A percentile compares a stretch with the other conserved stretches of the same genome.
These are phyloP conservation scores for Halictus ligatus DNA, from an alignment of 2,888 invertebrate species.

Conservation along the genomic window DNA sequence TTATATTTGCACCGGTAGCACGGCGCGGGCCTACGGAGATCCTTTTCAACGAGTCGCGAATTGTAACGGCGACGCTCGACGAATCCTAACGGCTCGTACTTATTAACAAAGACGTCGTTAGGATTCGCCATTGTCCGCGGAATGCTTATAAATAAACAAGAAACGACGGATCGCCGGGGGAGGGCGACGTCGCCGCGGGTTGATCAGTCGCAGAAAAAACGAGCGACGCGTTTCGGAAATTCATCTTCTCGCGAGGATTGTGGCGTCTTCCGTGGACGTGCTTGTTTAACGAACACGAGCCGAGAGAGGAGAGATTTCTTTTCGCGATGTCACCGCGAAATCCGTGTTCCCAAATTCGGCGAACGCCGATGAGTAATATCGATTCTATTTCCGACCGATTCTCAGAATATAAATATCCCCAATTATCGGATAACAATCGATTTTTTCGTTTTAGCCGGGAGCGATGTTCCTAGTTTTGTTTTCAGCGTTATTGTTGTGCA, in stretches of 20 bases:
- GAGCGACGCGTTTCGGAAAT: background rate
- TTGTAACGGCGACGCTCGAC: background rate
- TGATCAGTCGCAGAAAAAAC: background rate
- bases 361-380: background rate
- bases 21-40: background rate
- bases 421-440: background rate
- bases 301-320: background rate
- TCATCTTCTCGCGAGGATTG: background rate
- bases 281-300: background rate
- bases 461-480: background rate
- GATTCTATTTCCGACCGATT: background rate
- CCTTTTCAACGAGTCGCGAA: conserved; percentile 7
- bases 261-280: background rate
- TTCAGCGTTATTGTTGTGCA: conserved; percentile 13
- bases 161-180: background rate
- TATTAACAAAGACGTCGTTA: background rate
- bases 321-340: background rate
- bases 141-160: background rate
- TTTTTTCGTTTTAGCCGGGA: background rate
- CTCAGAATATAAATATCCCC: background rate
- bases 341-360: background rate
- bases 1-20: background rate
- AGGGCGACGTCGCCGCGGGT: background rate
- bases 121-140: background rate
- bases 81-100: background rate